Conservation (phyloP, 2,797 vertebrate species). For the Sebastes matsubarae region DNA sequence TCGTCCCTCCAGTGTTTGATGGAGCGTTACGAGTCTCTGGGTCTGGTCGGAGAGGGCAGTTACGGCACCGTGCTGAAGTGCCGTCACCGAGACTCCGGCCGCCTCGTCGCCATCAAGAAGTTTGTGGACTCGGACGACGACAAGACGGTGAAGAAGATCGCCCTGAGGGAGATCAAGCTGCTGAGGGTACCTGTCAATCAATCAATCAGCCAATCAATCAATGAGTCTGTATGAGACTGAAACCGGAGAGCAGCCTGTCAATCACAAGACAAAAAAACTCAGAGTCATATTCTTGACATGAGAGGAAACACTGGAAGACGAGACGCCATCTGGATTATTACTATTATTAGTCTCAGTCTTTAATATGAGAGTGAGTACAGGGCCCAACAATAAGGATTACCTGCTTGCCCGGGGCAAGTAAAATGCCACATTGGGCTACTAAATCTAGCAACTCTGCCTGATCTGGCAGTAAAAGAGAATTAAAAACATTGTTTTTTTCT, state of each 20-base stretch:
- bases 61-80: constrained; percentile 90
- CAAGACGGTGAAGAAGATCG: constrained; percentile 88
- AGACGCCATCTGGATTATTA: neutral
- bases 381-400: no score
- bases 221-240: neutral
- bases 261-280: neutral
- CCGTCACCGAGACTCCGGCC: constrained; percentile 85
- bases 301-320: neutral
- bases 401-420: no score
- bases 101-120: constrained; percentile 90
- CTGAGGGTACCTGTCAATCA: constrained; percentile 82
- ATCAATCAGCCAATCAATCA: neutral
- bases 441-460: no score
- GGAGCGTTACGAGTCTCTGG: constrained; percentile 90
- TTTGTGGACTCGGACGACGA: constrained; percentile 89
- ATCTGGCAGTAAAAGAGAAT: no score
- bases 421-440: no score
- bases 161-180: constrained; percentile 87
- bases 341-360: neutral
- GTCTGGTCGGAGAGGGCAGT: constrained; percentile 88
- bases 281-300: neutral
- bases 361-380: neutral
- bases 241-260: constrained; percentile 34
- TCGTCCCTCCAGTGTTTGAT: constrained; percentile 57
- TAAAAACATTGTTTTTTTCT: no score